phyloP scores from a whole-genome alignment of 2,888 invertebrate genomes.

The Leptura quadrifasciata region DNA sequence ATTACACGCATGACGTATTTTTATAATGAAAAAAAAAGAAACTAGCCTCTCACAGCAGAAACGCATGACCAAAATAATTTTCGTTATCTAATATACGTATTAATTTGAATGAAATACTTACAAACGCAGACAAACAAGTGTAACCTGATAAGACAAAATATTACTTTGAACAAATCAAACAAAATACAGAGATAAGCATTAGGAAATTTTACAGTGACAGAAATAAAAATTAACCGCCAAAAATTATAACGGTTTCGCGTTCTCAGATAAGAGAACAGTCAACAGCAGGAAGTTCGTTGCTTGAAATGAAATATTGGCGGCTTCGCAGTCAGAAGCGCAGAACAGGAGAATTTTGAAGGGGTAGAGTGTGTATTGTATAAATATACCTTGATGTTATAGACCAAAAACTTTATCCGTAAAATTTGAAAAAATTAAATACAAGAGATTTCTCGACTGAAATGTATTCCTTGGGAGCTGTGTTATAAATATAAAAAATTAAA shows the following conservation, averaged over 20 bases:
- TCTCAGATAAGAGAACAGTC: constrained; percentile 17
- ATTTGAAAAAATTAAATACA: too few relatives aligned
- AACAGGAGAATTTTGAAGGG: not conserved
- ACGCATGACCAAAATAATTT: not conserved
- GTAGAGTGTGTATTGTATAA: not conserved
- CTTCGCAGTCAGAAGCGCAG: constrained; percentile 1
- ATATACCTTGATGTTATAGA: too few relatives aligned
- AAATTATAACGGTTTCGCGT: constrained; percentile 27
- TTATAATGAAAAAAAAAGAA: not conserved
- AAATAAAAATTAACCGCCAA: constrained; percentile 23
- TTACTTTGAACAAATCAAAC: constrained; percentile 1
- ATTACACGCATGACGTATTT: not conserved
- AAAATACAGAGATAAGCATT: constrained; percentile 21
- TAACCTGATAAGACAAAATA: not conserved
- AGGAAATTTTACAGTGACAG: constrained; percentile 15
- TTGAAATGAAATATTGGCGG: not conserved
- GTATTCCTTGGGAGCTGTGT: too few relatives aligned
- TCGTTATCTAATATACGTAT: not conserved
- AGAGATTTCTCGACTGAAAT: too few relatives aligned
- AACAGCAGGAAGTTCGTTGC: constrained; percentile 28
- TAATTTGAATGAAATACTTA: not conserved
- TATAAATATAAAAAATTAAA: too few relatives aligned
- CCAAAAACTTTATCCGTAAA: too few relatives aligned
- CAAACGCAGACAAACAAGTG: constrained; percentile 25
- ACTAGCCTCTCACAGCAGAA: not conserved